These are phyloP conservation scores for Sphyrna mokarran DNA, from an alignment of 2,113 vertebrate species.

Conservation along the genomic window DNA sequence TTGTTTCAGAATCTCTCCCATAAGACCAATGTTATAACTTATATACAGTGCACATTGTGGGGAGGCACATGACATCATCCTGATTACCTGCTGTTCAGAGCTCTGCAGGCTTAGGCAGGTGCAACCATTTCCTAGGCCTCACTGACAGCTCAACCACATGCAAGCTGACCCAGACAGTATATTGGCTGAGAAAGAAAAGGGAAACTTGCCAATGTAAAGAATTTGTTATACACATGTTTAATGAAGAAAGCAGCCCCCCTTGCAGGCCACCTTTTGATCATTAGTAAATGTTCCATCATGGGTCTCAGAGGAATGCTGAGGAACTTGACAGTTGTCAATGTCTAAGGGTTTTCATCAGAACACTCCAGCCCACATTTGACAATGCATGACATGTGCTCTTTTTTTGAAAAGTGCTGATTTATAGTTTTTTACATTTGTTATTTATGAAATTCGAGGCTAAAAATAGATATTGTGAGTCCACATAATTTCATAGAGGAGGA, in stretches of 20 bases:
- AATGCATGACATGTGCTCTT: background rate
- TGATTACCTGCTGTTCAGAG: slow-evolving; percentile 35
- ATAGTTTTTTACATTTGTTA: background rate
- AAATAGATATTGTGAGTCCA: background rate
- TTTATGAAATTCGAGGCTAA: background rate
- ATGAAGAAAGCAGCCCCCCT: slow-evolving; percentile 27
- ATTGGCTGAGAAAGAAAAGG: slow-evolving; percentile 42
- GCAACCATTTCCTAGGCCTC: slow-evolving; percentile 41
- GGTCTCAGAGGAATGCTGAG: background rate
- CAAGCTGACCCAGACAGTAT: slow-evolving; percentile 49
- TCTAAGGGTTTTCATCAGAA: background rate
- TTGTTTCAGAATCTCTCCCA: slow-evolving; percentile 25
- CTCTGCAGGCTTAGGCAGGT: background rate
- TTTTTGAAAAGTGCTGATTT: background rate
- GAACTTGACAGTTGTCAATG: background rate
- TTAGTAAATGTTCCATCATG: slow-evolving; percentile 17
- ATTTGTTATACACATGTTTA: slow-evolving; percentile 53
- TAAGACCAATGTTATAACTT: background rate
- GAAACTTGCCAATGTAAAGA: slow-evolving; percentile 62
- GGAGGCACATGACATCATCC: slow-evolving; percentile 36
- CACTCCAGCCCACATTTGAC: background rate
- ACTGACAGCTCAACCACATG: slow-evolving; percentile 47
- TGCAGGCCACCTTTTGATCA: background rate
- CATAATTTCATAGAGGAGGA: background rate
- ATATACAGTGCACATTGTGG: background rate